Percentiles rank a stretch among this genome's conserved stretches.
Conservation (phyloP, 2,113 vertebrate species). For the Xenopus laevis region DNA sequence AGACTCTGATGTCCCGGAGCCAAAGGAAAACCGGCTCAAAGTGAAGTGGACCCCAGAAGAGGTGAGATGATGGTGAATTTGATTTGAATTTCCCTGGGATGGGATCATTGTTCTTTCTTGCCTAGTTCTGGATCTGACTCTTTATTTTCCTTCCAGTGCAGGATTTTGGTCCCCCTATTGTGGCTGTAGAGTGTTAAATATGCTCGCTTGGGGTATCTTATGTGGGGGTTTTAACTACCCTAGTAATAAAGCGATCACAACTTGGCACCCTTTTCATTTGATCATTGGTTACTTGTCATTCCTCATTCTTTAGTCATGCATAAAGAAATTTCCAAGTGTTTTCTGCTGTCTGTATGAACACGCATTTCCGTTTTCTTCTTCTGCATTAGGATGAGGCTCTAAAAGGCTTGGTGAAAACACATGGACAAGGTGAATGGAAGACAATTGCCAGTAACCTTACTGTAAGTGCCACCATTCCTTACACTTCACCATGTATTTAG, state of each 20-base stretch:
- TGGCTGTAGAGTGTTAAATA: too few species aligned
- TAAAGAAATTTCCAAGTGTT: too few species aligned
- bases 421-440: slow-evolving; percentile 89
- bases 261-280: too few species aligned
- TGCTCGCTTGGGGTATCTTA: too few species aligned
- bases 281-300: too few species aligned
- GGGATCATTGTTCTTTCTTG: background rate
- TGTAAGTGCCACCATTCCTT: slow-evolving; percentile 67
- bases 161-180: background rate
- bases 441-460: slow-evolving; percentile 78
- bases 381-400: slow-evolving; percentile 82
- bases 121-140: background rate
- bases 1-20: slow-evolving; percentile 83
- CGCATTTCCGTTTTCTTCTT: slow-evolving; percentile 11
- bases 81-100: too few species aligned
- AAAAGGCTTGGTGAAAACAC: slow-evolving; percentile 78
- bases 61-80: slow-evolving; percentile 55
- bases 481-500: too few species aligned
- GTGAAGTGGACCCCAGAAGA: slow-evolving; percentile 92
- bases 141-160: background rate
- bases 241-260: too few species aligned
- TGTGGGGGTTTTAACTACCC: too few species aligned
- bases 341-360: too few species aligned
- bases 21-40: slow-evolving; percentile 82
- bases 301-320: too few species aligned